These are phyloP conservation scores for Alca torda DNA, from an alignment of 2,797 vertebrate genomes.

Conservation along the genomic window DNA sequence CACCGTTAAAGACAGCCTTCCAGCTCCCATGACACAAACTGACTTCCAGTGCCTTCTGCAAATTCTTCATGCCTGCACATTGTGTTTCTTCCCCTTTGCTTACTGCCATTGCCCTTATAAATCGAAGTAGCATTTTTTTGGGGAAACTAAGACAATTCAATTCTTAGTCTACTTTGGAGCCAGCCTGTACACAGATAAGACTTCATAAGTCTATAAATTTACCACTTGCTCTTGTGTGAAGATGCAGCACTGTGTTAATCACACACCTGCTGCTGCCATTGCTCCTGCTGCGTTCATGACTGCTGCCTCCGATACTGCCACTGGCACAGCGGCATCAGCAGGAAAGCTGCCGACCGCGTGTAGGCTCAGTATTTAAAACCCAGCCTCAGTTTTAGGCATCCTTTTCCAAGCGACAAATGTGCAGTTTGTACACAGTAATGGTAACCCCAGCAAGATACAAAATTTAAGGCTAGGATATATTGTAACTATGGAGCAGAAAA, in stretches of 20 bases:
- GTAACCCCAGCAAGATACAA: not conserved
- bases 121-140: not conserved
- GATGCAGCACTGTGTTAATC: not conserved
- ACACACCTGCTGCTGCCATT: not conserved
- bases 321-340: fast-evolving
- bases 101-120: fast-evolving
- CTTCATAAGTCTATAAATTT: not conserved
- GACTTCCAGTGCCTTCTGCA: not conserved
- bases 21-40: not conserved
- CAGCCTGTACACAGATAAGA: not conserved
- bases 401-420: not conserved
- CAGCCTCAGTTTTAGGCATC: not conserved
- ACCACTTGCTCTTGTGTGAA: not conserved
- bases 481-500: not conserved
- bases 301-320: not conserved
- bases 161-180: not conserved
- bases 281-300: not conserved
- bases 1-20: not conserved
- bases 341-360: not conserved
- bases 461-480: not conserved
- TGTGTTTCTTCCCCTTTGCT: not conserved
- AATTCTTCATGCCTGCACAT: not conserved
- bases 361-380: not conserved
- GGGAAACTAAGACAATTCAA: not conserved
- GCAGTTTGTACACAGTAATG: not conserved